Evolutionary conservation across 2,797 vertebrate genomes (phyloP).

Genomic region (Leucoraja ocellata): DNA sequence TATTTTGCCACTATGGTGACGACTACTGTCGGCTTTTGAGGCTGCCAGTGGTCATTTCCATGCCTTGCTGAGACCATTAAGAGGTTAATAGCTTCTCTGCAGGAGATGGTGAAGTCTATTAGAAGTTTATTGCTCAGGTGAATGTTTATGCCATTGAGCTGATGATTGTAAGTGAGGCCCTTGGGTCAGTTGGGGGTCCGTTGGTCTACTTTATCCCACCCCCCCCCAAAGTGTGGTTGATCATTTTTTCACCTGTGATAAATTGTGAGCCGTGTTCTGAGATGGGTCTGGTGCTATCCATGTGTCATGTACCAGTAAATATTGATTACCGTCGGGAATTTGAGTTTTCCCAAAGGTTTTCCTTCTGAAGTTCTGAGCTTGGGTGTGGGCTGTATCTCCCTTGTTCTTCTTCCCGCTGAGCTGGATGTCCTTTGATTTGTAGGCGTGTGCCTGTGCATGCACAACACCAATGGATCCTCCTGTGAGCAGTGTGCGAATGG

Average conservation of each 20-base stretch:
- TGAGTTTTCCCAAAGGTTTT: background rate
- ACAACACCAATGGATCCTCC: conserved; percentile 72
- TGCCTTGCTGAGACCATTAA: background rate
- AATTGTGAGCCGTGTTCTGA: no score
- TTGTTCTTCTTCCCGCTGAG: no score
- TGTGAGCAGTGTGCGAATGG: conserved; percentile 76
- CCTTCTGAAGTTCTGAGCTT: background rate
- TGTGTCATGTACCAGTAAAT: background rate
- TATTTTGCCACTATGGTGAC: background rate
- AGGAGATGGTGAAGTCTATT: background rate
- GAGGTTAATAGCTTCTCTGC: background rate
- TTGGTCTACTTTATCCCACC: no score
- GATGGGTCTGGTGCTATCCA: background rate
- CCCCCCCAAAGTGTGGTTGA: background rate
- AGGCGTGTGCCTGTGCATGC: conserved; percentile 74
- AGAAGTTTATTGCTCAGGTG: background rate
- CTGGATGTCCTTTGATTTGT: conserved; percentile 44
- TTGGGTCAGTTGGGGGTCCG: background rate
- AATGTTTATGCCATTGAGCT: background rate
- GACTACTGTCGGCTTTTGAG: no score
- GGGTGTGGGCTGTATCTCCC: background rate
- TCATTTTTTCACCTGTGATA: background rate
- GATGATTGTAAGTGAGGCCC: no score
- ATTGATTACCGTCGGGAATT: background rate
- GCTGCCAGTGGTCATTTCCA: background rate